Percentiles rank a stretch among this genome's conserved stretches.
phyloP scores from a whole-genome alignment of 2,797 vertebrate species.

The Melopsittacus undulatus region DNA sequence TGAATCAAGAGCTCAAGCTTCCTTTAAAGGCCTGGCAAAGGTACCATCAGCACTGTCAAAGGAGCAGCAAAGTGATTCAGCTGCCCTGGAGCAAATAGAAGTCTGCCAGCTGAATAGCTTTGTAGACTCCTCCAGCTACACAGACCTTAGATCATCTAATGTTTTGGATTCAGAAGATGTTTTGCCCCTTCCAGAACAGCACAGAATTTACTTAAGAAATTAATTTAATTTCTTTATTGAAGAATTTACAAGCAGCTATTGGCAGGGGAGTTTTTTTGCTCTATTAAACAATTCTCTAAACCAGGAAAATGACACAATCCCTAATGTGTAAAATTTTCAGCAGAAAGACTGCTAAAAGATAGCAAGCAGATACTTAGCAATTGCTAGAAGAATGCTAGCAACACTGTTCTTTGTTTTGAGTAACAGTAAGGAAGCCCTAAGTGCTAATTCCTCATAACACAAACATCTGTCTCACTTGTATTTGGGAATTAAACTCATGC shows the following conservation, averaged over 20 bases:
- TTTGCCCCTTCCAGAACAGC: neutral
- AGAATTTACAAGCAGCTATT: slow-evolving; percentile 15
- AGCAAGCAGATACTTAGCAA: neutral
- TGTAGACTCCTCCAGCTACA: neutral
- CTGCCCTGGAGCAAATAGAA: neutral
- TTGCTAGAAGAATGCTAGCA: neutral
- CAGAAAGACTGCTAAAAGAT: neutral
- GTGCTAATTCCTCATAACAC: slow-evolving; percentile 34
- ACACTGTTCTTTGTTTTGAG: neutral
- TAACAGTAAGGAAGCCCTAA: slow-evolving; percentile 19
- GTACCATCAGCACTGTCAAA: neutral
- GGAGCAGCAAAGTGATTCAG: neutral
- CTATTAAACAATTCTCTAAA: slow-evolving; percentile 2
- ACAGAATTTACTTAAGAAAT: slow-evolving; percentile 13
- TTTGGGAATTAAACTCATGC: slow-evolving; percentile 17
- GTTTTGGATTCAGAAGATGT: neutral
- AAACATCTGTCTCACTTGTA: slow-evolving; percentile 43
- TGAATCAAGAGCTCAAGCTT: neutral
- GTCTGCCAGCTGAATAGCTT: neutral
- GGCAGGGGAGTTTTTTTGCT: neutral
- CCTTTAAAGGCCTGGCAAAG: neutral
- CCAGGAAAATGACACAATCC: neutral
- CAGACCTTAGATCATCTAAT: neutral
- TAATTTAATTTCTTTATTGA: neutral
- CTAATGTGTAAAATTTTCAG: neutral